phyloP scores from a whole-genome alignment of 2,113 vertebrate genomes.

The Vidua chalybeata region DNA sequence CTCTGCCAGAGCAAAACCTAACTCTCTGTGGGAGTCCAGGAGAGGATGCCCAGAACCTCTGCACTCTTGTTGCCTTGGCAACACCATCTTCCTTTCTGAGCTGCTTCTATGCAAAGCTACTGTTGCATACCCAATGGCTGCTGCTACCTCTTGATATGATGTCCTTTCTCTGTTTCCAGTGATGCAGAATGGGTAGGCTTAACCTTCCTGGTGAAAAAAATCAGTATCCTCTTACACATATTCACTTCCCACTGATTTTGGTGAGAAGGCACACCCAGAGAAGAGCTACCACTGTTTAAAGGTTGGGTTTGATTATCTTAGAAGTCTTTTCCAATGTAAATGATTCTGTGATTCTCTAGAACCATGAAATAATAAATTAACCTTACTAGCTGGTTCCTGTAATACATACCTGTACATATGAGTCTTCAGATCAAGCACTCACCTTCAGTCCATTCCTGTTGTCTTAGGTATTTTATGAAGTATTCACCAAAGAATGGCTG shows the following conservation, averaged over 20 bases:
- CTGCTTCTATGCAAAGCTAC: background rate
- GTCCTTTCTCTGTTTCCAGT: background rate
- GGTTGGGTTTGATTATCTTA: background rate
- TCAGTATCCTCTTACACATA: background rate
- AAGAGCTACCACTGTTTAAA: background rate
- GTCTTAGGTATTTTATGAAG: background rate
- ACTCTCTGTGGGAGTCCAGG: background rate
- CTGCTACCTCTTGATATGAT: background rate
- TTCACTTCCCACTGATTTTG: background rate
- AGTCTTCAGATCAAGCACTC: background rate
- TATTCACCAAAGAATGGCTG: background rate
- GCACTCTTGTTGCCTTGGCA: background rate
- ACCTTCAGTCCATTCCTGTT: background rate
- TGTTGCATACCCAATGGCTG: background rate
- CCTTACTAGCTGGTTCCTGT: background rate
- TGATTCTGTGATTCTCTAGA: background rate
- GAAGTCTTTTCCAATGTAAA: background rate
- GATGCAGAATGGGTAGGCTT: background rate
- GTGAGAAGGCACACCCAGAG: background rate
- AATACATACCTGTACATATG: background rate
- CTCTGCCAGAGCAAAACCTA: background rate
- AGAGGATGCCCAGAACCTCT: background rate
- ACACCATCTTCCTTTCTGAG: background rate
- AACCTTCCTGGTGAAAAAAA: background rate
- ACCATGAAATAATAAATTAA: background rate